Conservation (phyloP, 2,113 vertebrate genomes). For the Ranitomeya variabilis region DNA sequence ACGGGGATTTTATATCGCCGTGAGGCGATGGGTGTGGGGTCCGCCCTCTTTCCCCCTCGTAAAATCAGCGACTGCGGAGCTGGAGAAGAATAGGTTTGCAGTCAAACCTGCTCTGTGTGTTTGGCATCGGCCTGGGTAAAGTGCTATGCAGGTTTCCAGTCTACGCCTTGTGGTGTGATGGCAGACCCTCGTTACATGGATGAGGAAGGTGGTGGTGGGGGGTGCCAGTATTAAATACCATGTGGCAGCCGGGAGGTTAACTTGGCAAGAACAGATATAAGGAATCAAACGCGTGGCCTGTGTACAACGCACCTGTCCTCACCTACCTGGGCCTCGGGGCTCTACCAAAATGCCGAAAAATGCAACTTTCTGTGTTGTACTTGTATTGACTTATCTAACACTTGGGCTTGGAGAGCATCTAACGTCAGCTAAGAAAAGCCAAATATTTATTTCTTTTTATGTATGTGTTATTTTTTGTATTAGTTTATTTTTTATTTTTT, state of each 20-base stretch:
- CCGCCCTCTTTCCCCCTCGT: background rate
- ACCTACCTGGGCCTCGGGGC: background rate
- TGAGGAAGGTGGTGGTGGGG: background rate
- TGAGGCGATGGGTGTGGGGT: constrained; percentile 17
- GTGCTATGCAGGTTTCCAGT: background rate
- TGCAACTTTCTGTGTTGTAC: background rate
- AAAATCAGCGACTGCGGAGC: background rate
- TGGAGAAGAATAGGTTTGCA: background rate
- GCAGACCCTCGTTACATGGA: background rate
- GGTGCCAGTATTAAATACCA: background rate
- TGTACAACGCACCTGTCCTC: background rate
- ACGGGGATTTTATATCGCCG: background rate
- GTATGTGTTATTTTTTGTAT: too few species aligned
- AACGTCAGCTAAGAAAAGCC: too few species aligned
- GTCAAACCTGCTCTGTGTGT: background rate
- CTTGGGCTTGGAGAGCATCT: too few species aligned
- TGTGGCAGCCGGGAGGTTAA: background rate
- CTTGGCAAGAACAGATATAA: background rate
- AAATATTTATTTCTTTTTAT: too few species aligned
- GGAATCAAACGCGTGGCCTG: background rate
- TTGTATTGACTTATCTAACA: background rate
- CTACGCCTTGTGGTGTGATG: background rate
- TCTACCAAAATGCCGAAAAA: background rate
- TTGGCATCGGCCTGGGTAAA: background rate
- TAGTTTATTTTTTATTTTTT: too few species aligned